Percentiles rank a stretch among this genome's conserved stretches.
phyloP scores from a whole-genome alignment of 35 echinoderm and acorn worm genomes.

The Apostichopus parvimensis region DNA sequence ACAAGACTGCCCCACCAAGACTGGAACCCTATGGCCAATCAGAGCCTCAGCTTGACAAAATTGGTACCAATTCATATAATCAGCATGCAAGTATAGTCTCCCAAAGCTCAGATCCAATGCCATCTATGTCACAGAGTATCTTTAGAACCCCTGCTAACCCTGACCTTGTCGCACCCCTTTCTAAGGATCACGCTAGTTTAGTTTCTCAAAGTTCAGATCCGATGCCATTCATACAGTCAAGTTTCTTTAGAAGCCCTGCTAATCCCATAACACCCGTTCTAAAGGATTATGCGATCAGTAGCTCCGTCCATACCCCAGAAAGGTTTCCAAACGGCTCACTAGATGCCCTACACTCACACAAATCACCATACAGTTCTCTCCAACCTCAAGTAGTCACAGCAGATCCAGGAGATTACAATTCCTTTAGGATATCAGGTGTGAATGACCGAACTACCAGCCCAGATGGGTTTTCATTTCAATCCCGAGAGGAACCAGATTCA shows the following conservation, averaged over 20 bases:
- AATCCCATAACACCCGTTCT: not conserved
- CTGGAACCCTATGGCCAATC: constrained; percentile 59
- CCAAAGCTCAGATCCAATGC: not conserved
- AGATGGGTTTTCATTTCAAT: not conserved
- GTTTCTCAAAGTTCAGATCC: not conserved
- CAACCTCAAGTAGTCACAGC: not conserved
- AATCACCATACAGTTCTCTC: not conserved
- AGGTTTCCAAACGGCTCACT: not conserved
- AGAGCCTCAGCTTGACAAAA: constrained; percentile 41
- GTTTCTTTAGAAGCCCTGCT: not conserved
- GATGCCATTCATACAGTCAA: not conserved
- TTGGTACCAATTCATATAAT: not conserved
- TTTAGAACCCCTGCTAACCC: constrained; percentile 6
- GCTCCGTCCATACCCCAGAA: not conserved
- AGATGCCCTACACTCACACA: not conserved
- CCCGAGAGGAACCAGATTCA: not conserved
- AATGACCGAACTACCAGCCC: no score
- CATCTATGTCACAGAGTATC: constrained; percentile 18
- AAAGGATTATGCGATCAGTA: not conserved
- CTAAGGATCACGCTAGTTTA: not conserved
- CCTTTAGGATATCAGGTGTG: not conserved
- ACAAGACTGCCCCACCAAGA: constrained; percentile 36
- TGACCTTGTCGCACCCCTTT: not conserved
- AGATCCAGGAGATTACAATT: not conserved
- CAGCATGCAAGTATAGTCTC: not conserved